These are phyloP conservation scores for Orius insidiosus DNA, from an alignment of 1,140 invertebrate species.

Conservation along the genomic window DNA sequence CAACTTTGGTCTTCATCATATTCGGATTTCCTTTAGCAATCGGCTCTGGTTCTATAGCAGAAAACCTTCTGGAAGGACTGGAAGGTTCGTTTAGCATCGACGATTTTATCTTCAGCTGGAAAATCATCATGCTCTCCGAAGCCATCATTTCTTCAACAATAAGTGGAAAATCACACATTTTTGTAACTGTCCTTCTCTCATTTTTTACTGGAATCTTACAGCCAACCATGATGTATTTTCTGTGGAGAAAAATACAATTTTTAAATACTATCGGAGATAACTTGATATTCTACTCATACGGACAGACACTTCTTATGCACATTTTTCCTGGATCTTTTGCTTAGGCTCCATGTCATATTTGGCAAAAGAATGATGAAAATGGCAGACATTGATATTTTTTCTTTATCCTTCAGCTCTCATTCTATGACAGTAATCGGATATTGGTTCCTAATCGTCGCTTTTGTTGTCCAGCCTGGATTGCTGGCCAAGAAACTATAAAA, in stretches of 20 bases:
- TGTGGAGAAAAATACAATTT: neutral
- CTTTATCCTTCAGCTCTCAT: constrained; percentile 7
- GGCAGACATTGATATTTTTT: constrained; percentile 3
- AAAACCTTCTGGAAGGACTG: neutral
- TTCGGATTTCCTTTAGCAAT: neutral
- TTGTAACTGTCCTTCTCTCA: neutral
- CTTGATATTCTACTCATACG: neutral
- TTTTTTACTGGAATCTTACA: neutral
- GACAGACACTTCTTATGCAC: neutral
- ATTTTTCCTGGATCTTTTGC: constrained; percentile 4
- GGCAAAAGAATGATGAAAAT: constrained; percentile 4
- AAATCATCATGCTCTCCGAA: neutral
- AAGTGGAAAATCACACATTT: constrained; percentile 3
- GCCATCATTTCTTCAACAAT: neutral
- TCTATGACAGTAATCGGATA: constrained; percentile 3
- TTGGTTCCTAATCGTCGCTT: neutral
- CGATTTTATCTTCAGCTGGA: neutral
- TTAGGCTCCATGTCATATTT: neutral
- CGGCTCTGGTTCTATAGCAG: neutral
- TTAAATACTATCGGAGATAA: constrained; percentile 2
- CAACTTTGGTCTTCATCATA: neutral
- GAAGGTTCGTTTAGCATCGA: neutral
- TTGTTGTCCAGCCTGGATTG: neutral
- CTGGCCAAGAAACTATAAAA: neutral
- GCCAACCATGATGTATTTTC: constrained; percentile 1